A percentile compares a stretch with the other conserved stretches of the same genome.
Evolutionary conservation across 2,113 vertebrate species (phyloP).

Genomic region (Gobius niger): DNA sequence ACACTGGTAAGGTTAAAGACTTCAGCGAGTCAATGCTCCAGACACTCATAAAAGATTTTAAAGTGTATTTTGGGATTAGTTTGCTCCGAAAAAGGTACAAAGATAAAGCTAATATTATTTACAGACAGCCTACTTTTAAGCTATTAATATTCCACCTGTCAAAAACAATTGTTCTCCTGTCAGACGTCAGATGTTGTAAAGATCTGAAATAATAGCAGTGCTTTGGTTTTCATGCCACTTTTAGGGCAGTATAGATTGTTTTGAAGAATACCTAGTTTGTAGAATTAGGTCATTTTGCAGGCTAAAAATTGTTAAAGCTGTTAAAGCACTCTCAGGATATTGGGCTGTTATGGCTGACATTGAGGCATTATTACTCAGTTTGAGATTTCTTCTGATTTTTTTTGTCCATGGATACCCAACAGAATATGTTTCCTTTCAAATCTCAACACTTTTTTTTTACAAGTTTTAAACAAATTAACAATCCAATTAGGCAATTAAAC

Average conservation of each 20-base stretch:
- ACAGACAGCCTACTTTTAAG: slow-evolving; percentile 59
- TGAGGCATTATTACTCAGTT: neutral
- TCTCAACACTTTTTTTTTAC: too few species aligned
- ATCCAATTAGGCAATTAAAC: too few species aligned
- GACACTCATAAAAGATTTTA: slow-evolving; percentile 76
- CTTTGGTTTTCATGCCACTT: neutral
- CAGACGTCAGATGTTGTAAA: neutral
- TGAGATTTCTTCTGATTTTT: too few species aligned
- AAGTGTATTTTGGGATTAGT: slow-evolving; percentile 71
- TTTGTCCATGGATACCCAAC: too few species aligned
- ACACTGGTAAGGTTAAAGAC: slow-evolving; percentile 67
- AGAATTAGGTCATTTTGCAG: neutral
- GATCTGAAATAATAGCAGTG: neutral
- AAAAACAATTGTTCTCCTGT: slow-evolving; percentile 1
- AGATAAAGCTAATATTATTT: slow-evolving; percentile 61
- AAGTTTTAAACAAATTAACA: too few species aligned
- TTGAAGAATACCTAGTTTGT: neutral
- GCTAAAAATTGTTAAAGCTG: neutral
- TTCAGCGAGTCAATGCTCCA: slow-evolving; percentile 59
- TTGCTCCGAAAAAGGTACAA: slow-evolving; percentile 53
- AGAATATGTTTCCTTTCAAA: too few species aligned
- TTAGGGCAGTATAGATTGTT: neutral
- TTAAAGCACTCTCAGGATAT: neutral
- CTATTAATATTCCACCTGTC: slow-evolving; percentile 28
- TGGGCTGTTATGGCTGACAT: neutral